Evolutionary conservation across 1,140 invertebrate species (phyloP).

Genomic region (Drosophila bocqueti): DNA sequence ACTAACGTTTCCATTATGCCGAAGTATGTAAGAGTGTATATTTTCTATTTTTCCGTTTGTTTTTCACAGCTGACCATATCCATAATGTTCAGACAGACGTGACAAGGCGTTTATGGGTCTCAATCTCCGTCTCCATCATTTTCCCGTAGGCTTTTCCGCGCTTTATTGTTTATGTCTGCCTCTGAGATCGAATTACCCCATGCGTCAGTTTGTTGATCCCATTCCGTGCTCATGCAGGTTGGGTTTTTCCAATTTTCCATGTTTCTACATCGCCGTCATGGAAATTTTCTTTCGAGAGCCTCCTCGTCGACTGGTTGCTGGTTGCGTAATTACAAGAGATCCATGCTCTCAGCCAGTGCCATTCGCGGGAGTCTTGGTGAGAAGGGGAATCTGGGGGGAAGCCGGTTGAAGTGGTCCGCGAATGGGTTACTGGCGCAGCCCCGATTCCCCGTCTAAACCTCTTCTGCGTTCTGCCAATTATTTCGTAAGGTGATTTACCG

Average conservation of each 20-base stretch:
- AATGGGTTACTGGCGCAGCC: constrained; percentile 45
- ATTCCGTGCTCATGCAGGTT: constrained; percentile 56
- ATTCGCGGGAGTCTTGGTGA: constrained; percentile 32
- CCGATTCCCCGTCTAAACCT: constrained; percentile 9
- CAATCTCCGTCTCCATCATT: constrained; percentile 12
- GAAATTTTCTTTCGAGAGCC: constrained; percentile 60
- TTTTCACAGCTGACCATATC: constrained; percentile 9
- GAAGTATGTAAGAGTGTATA: constrained; percentile 54
- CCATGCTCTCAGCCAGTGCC: constrained; percentile 37
- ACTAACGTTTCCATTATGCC: constrained; percentile 69
- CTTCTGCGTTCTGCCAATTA: constrained; percentile 33
- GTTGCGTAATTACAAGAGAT: constrained; percentile 74
- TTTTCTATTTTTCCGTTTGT: constrained; percentile 48
- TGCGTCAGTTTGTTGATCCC: constrained; percentile 71
- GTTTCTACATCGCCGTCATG: constrained; percentile 46
- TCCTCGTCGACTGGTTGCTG: constrained; percentile 55
- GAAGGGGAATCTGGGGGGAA: constrained; percentile 5
- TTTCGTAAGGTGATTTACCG: constrained; percentile 31
- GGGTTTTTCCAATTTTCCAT: constrained; percentile 59
- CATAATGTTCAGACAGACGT: constrained; percentile 67
- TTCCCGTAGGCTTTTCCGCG: constrained; percentile 35
- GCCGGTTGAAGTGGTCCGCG: constrained; percentile 34
- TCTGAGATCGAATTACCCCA: constrained; percentile 66
- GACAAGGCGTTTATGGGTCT: constrained; percentile 55
- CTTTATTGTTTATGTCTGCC: constrained; percentile 50